Percentiles rank a stretch among this genome's conserved stretches.
Conservation (phyloP, 2,113 vertebrate species). For the Bungarus multicinctus region DNA sequence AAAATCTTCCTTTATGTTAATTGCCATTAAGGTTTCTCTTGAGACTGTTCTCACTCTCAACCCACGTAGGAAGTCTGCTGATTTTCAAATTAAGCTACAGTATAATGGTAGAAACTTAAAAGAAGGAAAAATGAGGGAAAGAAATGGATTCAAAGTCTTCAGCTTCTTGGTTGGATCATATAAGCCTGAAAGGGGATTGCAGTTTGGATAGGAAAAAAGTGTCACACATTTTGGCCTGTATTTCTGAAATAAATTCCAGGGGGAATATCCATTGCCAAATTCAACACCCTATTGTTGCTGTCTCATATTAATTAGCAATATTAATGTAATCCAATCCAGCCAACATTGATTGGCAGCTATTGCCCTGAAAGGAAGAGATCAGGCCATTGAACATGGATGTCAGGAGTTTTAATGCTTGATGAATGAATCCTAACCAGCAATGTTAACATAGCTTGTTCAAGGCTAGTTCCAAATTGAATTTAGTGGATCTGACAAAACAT, state of each 20-base stretch:
- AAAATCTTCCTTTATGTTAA: constrained; percentile 42
- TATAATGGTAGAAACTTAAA: constrained; percentile 41
- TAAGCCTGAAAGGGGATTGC: background rate
- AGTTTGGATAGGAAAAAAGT: constrained; percentile 17
- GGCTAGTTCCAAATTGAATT: background rate
- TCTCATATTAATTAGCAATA: background rate
- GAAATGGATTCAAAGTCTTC: constrained; percentile 15
- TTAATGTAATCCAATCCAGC: background rate
- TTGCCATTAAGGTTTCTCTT: constrained; percentile 34
- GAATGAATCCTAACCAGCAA: background rate
- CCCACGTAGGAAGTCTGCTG: constrained; percentile 38
- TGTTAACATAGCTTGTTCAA: background rate
- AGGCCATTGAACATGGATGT: background rate
- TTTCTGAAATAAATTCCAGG: background rate
- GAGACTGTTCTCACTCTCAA: constrained; percentile 44
- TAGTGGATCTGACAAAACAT: background rate
- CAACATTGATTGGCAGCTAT: fast-evolving
- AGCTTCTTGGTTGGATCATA: constrained; percentile 9
- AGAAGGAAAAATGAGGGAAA: background rate
- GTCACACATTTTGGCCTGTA: background rate
- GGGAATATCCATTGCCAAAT: background rate
- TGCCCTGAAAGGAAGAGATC: background rate
- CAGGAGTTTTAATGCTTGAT: background rate
- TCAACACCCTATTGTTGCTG: background rate
- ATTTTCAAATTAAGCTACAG: constrained; percentile 60